phyloP scores from a whole-genome alignment of 2,888 invertebrate species.

The Parasteatoda lunata region DNA sequence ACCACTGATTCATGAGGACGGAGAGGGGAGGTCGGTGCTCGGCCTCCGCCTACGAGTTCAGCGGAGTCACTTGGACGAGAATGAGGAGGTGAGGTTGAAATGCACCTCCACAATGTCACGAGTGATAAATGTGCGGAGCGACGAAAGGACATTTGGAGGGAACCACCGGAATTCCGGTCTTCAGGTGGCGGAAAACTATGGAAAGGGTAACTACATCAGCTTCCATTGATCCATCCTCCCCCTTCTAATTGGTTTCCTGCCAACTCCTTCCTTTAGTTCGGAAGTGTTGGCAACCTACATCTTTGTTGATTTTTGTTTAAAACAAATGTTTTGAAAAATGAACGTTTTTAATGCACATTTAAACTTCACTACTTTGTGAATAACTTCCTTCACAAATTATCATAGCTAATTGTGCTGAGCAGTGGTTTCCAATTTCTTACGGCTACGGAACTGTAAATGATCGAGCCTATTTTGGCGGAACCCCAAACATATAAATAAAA shows the following conservation, averaged over 20 bases:
- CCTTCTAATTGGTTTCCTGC: neutral
- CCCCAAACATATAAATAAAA: too few relatives aligned
- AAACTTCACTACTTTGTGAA: too few relatives aligned
- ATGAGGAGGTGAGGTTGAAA: slow-evolving; percentile 60
- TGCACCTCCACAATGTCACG: slow-evolving; percentile 61
- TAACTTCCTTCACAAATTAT: too few relatives aligned
- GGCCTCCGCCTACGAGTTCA: slow-evolving; percentile 48
- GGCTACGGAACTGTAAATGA: too few relatives aligned
- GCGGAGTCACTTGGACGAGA: slow-evolving; percentile 28
- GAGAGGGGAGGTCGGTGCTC: slow-evolving; percentile 28
- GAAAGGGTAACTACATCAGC: slow-evolving; percentile 42
- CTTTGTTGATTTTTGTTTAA: neutral
- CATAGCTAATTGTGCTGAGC: too few relatives aligned
- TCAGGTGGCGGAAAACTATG: slow-evolving; percentile 60
- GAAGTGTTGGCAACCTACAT: neutral
- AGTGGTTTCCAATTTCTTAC: too few relatives aligned
- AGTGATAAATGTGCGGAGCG: slow-evolving; percentile 61
- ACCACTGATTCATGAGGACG: slow-evolving; percentile 6
- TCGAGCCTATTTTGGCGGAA: too few relatives aligned
- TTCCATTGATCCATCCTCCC: neutral
- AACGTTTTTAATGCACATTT: neutral
- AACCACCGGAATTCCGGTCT: slow-evolving; percentile 62
- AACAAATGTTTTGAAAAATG: neutral
- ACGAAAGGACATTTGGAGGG: slow-evolving; percentile 61
- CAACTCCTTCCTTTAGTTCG: neutral